These are phyloP conservation scores for Drosophila lacicola DNA, from an alignment of 2,888 invertebrate genomes.

Conservation along the genomic window DNA sequence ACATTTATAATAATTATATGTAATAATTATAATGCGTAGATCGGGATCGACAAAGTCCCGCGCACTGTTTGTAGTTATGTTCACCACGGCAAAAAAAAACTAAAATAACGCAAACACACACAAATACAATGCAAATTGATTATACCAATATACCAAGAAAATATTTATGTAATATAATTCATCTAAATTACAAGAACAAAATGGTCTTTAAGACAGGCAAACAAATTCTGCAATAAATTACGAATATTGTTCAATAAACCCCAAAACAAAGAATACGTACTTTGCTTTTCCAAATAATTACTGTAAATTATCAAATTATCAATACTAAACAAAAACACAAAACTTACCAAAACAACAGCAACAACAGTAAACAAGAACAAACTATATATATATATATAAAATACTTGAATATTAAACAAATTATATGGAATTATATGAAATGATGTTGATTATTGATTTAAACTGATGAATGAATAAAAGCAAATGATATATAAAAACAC, in stretches of 20 bases:
- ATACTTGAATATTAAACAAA: slow-evolving; percentile 78
- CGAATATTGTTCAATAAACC: slow-evolving; percentile 65
- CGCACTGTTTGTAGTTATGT: slow-evolving; percentile 77
- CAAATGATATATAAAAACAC: slow-evolving; percentile 66
- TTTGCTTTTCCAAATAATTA: slow-evolving; percentile 74
- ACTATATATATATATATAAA: slow-evolving; percentile 62
- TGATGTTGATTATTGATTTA: slow-evolving; percentile 81
- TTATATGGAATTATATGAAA: slow-evolving; percentile 78
- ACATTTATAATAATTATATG: slow-evolving; percentile 59
- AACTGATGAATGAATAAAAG: slow-evolving; percentile 70
- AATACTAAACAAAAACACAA: slow-evolving; percentile 47
- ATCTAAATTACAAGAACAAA: slow-evolving; percentile 61
- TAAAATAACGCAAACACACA: slow-evolving; percentile 29
- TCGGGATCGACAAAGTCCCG: slow-evolving; percentile 51
- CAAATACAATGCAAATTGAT: slow-evolving; percentile 67
- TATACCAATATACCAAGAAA: slow-evolving; percentile 49
- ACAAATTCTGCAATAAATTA: slow-evolving; percentile 54
- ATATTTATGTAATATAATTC: slow-evolving; percentile 80
- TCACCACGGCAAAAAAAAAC: slow-evolving; percentile 49
- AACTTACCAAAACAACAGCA: slow-evolving; percentile 61
- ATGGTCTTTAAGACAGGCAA: slow-evolving; percentile 40
- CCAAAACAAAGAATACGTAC: slow-evolving; percentile 45
- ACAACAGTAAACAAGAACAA: slow-evolving; percentile 57
- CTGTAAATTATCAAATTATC: slow-evolving; percentile 72
- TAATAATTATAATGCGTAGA: slow-evolving; percentile 69